Conservation (phyloP, 2,888 invertebrate species). For the Oligia strigilis region DNA sequence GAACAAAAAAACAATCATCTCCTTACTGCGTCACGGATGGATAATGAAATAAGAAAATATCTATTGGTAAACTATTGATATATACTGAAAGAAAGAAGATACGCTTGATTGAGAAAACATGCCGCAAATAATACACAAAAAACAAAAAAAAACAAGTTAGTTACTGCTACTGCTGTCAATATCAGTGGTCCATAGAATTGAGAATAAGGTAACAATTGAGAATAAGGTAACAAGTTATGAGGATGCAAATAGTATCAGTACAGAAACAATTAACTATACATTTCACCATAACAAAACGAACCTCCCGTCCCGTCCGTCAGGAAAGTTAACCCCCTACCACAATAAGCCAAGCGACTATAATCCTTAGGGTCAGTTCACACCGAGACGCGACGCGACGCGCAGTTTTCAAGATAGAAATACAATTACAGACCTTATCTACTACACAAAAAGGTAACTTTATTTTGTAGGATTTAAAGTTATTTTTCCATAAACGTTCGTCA, state of each 20-base stretch:
- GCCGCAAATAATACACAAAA: not conserved
- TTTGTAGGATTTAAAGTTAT: too few relatives aligned
- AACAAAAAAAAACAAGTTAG: too few relatives aligned
- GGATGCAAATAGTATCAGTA: not conserved
- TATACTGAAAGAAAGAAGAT: not conserved
- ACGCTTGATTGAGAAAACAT: not conserved
- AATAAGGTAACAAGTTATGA: not conserved
- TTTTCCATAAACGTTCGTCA: too few relatives aligned
- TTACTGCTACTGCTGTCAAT: not conserved
- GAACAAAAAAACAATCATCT: too few relatives aligned
- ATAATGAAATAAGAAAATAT: not conserved
- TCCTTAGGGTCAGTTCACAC: too few relatives aligned
- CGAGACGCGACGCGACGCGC: too few relatives aligned
- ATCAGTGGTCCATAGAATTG: not conserved
- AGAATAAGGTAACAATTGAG: not conserved
- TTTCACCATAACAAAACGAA: not conserved
- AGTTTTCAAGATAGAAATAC: too few relatives aligned
- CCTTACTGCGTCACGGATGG: not conserved
- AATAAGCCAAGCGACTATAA: slow-evolving; percentile 31
- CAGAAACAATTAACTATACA: not conserved
- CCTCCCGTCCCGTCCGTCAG: not conserved
- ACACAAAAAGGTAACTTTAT: too few relatives aligned
- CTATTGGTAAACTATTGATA: not conserved
- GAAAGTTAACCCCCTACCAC: not conserved
- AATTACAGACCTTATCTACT: too few relatives aligned